phyloP scores from a whole-genome alignment of 2,113 vertebrate genomes.

The Holacanthus passer region DNA sequence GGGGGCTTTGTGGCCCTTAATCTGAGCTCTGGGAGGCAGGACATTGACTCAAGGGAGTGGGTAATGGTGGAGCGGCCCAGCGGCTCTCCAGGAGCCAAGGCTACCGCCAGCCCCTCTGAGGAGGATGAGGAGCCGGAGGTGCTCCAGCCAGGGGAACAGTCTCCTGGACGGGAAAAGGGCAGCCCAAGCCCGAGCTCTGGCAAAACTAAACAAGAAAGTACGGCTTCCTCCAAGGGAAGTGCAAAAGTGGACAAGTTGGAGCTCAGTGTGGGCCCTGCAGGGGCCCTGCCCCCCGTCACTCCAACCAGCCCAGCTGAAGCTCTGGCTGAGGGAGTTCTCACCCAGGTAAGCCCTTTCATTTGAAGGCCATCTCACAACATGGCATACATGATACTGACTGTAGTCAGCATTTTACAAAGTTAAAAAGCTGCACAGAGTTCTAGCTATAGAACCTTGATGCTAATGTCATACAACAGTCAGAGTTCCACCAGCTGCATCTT shows the following conservation, averaged over 20 bases:
- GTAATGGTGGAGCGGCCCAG: slow-evolving; percentile 93
- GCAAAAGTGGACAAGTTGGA: slow-evolving; percentile 88
- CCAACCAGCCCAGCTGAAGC: slow-evolving; percentile 94
- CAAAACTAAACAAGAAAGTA: slow-evolving; percentile 67
- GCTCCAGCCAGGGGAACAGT: slow-evolving; percentile 87
- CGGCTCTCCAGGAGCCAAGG: slow-evolving; percentile 86
- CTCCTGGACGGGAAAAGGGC: slow-evolving; percentile 84
- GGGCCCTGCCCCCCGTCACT: slow-evolving; percentile 87
- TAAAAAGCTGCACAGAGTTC: slow-evolving; percentile 74
- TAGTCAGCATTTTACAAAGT: slow-evolving; percentile 70
- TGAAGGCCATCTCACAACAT: slow-evolving; percentile 48
- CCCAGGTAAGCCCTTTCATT: slow-evolving; percentile 87
- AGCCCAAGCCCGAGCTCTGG: slow-evolving; percentile 69
- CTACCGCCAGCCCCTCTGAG: slow-evolving; percentile 90
- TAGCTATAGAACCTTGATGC: slow-evolving; percentile 63
- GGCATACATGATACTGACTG: slow-evolving; percentile 61
- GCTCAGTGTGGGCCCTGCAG: slow-evolving; percentile 84
- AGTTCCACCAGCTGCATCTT: slow-evolving; percentile 64
- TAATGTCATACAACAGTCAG: slow-evolving; percentile 58
- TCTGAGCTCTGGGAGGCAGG: slow-evolving; percentile 93
- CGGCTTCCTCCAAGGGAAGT: slow-evolving; percentile 74
- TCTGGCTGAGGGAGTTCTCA: slow-evolving; percentile 93
- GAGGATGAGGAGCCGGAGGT: slow-evolving; percentile 93
- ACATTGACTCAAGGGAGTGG: slow-evolving; percentile 96
- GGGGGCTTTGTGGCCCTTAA: slow-evolving; percentile 96